Base-by-base conservation (phyloP, 2,888 invertebrate genomes). In the Pyrrhosoma nymphula region DNA sequence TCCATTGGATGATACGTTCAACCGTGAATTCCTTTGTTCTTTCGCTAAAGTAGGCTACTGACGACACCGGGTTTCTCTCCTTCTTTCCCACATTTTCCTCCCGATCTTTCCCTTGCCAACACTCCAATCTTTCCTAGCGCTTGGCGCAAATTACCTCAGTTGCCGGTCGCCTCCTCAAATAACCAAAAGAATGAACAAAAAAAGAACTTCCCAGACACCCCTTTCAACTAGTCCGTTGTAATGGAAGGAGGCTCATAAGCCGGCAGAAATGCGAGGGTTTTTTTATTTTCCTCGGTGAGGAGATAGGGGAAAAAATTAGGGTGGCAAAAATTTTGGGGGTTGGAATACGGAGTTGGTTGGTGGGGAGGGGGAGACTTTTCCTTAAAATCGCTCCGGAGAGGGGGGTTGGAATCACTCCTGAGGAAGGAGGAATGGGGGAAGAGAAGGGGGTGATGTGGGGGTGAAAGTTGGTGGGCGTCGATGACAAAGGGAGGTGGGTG, bases 271-370 rank as follows among this genome's bases (percentile, higher is more conserved):
- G n/a, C n/a, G n/a, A n/a, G 35, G 35, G 35, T 16, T 16, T 82
- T 35, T 16, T 16, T 82, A 60, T 8, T 4, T 35, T 35, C 35
- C n/a, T 26, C 35, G 93, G 93, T 6, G 90, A 35, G 60, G 35
- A 60, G 8, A 60, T 60, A 12, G 60, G 0, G 56, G 26, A 89
- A 56, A 47, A 89, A 56, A 89, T 89, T 56, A n/a, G 89, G 26
- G 26, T 26, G 56, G 89, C 89, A 56, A 89, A 89, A n/a, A 47
- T 89, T 89, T 88, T 88, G 39, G 3, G 88, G 88, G 69, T 23
- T 82, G 82, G 35, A n/a, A 35, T 12, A 47, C 47, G 47, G 2
- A 47, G 47, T 47, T 0, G 82, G 47, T n/a, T n/a, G n/a, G n/a
- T n/a, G 16, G 35, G 35, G 89, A 12, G n/a, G n/a, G 56, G 89